phyloP scores from a whole-genome alignment of 2,113 vertebrate species.

The Calyptommatus sinebrachiatus region DNA sequence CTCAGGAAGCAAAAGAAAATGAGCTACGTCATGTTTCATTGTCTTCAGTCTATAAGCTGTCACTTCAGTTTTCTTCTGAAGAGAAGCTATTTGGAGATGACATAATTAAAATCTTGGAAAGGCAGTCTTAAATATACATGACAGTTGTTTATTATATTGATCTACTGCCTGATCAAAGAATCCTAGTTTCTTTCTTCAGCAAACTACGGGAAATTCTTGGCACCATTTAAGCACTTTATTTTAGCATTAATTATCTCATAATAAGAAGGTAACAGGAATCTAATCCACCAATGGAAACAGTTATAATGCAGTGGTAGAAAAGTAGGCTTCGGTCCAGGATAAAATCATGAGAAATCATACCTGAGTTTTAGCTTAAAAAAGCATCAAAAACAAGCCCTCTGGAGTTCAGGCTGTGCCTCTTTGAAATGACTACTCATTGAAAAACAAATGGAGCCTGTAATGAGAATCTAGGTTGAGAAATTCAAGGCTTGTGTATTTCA shows the following conservation, averaged over 20 bases:
- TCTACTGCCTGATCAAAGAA: constrained; percentile 35
- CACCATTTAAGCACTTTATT: neutral
- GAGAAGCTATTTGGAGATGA: constrained; percentile 63
- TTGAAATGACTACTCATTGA: too few species aligned
- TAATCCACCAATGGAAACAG: too few species aligned
- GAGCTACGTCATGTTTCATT: constrained; percentile 66
- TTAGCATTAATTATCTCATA: neutral
- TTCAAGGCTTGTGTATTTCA: too few species aligned
- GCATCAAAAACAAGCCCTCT: too few species aligned
- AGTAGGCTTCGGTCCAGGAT: neutral
- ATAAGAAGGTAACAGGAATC: too few species aligned
- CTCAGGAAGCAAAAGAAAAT: constrained; percentile 54
- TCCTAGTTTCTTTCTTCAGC: constrained; percentile 3
- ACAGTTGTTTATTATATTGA: constrained; percentile 68
- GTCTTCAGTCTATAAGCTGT: constrained; percentile 56
- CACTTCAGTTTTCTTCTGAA: constrained; percentile 63
- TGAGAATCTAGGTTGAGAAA: too few species aligned
- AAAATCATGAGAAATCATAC: too few species aligned
- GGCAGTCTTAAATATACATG: constrained; percentile 65
- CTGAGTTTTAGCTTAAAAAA: too few species aligned
- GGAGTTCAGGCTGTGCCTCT: too few species aligned
- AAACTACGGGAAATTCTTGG: neutral
- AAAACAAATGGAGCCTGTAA: too few species aligned
- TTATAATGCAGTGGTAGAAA: neutral
- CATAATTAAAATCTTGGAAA: constrained; percentile 66